A percentile compares a stretch with the other conserved stretches of the same genome.
Evolutionary conservation across 2,113 vertebrate genomes (phyloP).

Genomic region (Camelus bactrianus): DNA sequence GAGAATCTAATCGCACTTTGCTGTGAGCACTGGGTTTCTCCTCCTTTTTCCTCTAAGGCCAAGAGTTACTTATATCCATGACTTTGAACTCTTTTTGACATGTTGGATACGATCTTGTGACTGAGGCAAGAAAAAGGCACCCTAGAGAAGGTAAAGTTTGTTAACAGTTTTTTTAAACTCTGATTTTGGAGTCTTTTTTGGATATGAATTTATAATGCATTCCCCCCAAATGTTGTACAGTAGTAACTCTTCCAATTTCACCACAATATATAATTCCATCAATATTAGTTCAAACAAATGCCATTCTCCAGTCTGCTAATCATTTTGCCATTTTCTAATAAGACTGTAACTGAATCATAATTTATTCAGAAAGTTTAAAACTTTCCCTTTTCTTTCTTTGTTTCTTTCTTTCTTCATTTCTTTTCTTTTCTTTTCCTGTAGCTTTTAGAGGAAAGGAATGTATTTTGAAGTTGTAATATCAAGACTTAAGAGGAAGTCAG

Average conservation of each 20-base stretch:
- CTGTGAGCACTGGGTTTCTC: background rate
- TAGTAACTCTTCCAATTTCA: background rate
- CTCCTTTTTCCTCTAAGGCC: background rate
- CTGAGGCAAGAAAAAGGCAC: background rate
- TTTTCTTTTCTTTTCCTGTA: background rate
- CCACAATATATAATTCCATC: background rate
- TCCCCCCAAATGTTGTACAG: background rate
- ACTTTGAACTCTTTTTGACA: background rate
- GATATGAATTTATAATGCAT: background rate
- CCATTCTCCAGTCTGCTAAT: background rate
- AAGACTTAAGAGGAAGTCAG: background rate
- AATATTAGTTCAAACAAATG: background rate
- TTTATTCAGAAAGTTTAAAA: background rate
- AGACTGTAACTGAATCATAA: background rate
- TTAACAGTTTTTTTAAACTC: constrained; percentile 16
- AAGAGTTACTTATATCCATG: constrained; percentile 10
- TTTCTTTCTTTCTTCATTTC: background rate
- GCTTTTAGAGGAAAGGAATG: background rate
- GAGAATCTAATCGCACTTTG: background rate
- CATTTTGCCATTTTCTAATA: background rate
- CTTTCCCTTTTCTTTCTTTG: background rate
- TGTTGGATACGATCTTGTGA: background rate
- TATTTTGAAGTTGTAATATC: background rate
- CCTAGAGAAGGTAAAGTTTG: constrained; percentile 43
- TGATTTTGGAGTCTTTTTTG: background rate